Percentiles rank a stretch among this genome's conserved stretches.
phyloP scores from a whole-genome alignment of 2,888 invertebrate genomes.

The Orthosia cruda region DNA sequence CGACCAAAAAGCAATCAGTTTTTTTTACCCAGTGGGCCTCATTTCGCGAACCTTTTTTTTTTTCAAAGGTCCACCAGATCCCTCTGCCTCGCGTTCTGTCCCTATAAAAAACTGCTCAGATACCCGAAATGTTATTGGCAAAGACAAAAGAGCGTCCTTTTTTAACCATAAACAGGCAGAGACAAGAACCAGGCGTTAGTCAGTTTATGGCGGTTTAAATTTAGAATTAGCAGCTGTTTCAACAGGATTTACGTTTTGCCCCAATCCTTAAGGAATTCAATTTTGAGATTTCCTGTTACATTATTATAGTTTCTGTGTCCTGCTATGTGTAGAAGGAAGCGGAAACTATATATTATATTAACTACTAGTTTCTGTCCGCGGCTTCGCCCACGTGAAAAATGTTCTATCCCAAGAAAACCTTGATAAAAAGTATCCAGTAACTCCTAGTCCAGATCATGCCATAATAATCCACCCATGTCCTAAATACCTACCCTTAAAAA shows the following conservation, averaged over 20 bases:
- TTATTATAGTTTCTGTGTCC: background rate
- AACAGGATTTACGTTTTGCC: constrained; percentile 1
- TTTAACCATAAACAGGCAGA: background rate
- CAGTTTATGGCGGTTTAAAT: background rate
- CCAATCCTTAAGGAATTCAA: background rate
- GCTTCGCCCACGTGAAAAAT: background rate
- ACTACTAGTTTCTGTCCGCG: no score
- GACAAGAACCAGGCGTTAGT: constrained; percentile 6
- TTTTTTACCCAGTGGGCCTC: background rate
- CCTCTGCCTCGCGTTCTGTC: background rate
- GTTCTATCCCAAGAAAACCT: background rate
- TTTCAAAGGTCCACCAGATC: background rate
- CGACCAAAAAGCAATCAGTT: background rate
- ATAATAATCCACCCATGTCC: background rate
- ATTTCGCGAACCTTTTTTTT: constrained; percentile 15
- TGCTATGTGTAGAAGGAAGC: background rate
- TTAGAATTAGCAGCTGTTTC: constrained; percentile 21
- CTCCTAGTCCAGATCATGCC: background rate
- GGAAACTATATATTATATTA: background rate
- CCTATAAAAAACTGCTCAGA: constrained; percentile 4
- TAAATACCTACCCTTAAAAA: background rate
- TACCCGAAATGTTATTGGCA: background rate
- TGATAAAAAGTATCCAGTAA: background rate
- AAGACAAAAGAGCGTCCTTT: constrained; percentile 21
- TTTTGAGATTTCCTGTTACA: background rate